phyloP scores from a whole-genome alignment of 2,888 invertebrate genomes.

The Nymphalis c-album region DNA sequence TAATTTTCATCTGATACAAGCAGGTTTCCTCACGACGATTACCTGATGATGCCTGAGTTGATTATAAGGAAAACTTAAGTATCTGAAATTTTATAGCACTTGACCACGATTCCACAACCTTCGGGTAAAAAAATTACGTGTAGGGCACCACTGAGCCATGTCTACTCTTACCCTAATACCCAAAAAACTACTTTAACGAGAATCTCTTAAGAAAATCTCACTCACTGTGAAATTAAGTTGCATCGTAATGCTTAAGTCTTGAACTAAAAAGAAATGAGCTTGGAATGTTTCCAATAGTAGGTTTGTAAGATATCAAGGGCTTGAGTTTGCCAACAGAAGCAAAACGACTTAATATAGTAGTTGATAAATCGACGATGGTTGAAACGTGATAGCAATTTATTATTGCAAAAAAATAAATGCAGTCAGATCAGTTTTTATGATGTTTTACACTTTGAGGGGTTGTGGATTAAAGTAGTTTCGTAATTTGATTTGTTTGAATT shows the following conservation, averaged over 20 bases:
- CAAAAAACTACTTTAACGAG: background rate
- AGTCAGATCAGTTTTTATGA: too few species aligned
- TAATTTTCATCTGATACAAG: too few species aligned
- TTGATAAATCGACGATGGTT: background rate
- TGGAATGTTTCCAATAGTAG: constrained; percentile 37
- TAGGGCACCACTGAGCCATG: background rate
- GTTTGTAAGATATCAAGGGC: constrained; percentile 36
- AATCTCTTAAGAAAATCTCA: constrained; percentile 13
- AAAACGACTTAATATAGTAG: constrained; percentile 7
- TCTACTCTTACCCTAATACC: background rate
- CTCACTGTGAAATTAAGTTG: constrained; percentile 21
- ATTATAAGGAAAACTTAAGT: too few species aligned
- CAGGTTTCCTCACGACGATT: too few species aligned
- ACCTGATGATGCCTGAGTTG: too few species aligned
- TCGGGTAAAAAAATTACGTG: background rate
- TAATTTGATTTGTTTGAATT: too few species aligned
- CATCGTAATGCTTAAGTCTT: constrained; percentile 26
- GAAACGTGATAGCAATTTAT: background rate
- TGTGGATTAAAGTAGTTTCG: too few species aligned
- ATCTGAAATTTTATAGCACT: background rate
- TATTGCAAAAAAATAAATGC: background rate
- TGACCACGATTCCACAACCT: background rate
- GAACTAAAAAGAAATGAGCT: constrained; percentile 36
- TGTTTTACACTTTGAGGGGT: too few species aligned
- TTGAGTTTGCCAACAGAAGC: constrained; percentile 18